Conservation (phyloP, 2,113 vertebrate genomes). For the Brachyhypopomus occidentalis region DNA sequence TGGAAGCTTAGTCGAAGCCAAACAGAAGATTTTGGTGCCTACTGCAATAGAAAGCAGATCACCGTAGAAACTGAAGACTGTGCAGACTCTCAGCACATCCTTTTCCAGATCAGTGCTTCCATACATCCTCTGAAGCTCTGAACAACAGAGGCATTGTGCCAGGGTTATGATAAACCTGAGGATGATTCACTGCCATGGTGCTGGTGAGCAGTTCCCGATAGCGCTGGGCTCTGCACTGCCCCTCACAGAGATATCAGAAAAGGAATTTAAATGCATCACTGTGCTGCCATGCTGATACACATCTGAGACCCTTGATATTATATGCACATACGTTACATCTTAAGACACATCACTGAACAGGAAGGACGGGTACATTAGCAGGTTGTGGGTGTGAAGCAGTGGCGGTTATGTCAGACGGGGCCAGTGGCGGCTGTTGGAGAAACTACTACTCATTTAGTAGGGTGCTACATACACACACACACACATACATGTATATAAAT, state of each 20-base stretch:
- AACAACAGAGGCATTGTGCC: slow-evolving; percentile 35
- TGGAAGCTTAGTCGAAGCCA: not conserved
- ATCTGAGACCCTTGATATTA: not conserved
- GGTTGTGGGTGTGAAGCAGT: too few species aligned
- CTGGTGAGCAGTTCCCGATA: slow-evolving; percentile 3
- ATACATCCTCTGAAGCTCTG: slow-evolving; percentile 31
- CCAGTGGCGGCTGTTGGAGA: too few species aligned
- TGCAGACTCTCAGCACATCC: slow-evolving; percentile 43
- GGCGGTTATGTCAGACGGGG: too few species aligned
- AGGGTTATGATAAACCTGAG: not conserved
- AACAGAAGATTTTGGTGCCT: not conserved
- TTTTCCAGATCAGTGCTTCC: slow-evolving; percentile 48
- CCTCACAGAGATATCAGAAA: too few species aligned
- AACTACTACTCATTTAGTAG: too few species aligned
- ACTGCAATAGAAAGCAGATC: slow-evolving; percentile 2
- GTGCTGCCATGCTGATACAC: not conserved
- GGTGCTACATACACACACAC: too few species aligned
- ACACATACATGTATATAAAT: too few species aligned
- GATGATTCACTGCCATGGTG: slow-evolving; percentile 15
- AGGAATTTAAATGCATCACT: not conserved
- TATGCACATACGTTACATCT: not conserved
- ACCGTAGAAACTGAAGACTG: slow-evolving; percentile 41
- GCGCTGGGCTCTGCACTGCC: not conserved
- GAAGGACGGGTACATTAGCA: too few species aligned
- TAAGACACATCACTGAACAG: too few species aligned